Conservation (phyloP, 2,797 vertebrate species). For the Amblyraja radiata region DNA sequence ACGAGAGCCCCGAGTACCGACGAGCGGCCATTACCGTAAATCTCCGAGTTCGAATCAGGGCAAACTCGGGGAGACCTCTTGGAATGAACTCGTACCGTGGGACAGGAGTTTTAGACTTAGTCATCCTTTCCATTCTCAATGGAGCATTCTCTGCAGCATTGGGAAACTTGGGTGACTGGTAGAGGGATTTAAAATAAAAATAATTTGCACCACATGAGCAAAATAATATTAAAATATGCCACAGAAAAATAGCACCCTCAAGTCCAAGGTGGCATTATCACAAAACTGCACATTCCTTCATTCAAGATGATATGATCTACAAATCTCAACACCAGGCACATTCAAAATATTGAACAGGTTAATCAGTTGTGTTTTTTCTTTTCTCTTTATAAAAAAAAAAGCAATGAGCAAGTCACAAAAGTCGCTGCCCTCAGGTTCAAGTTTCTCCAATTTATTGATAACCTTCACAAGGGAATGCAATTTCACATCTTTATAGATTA, state of each 20-base stretch:
- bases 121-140: not conserved
- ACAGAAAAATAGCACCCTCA: not conserved
- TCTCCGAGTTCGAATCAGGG: no score
- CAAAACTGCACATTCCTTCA: not conserved
- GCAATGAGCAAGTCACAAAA: not conserved
- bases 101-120: no score
- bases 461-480: not conserved
- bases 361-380: not conserved
- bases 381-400: not conserved
- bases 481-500: not conserved
- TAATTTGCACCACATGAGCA: no score
- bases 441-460: conserved; percentile 17
- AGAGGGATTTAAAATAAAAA: not conserved
- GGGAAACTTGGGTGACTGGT: not conserved
- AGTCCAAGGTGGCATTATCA: not conserved
- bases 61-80: no score
- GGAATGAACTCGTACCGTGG: no score
- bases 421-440: not conserved
- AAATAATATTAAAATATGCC: not conserved
- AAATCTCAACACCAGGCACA: not conserved
- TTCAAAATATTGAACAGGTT: not conserved
- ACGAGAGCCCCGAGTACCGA: no score
- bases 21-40: no score
- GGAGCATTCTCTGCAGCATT: not conserved
- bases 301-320: not conserved